These are phyloP conservation scores for Datnioides undecimradiatus DNA, from an alignment of 2,113 vertebrate species.

Conservation along the genomic window DNA sequence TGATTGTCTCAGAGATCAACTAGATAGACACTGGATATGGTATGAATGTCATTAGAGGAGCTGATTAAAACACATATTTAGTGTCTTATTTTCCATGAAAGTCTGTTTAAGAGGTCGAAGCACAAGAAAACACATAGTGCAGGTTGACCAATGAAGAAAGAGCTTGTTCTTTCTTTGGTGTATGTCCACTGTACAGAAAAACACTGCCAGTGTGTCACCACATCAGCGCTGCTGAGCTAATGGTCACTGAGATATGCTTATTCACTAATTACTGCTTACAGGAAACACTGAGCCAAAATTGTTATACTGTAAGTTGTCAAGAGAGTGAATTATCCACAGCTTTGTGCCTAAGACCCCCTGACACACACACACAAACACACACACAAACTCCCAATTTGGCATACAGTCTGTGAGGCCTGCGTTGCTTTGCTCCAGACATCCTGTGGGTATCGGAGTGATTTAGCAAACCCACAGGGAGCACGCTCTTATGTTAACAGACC, in stretches of 20 bases:
- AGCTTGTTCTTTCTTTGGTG: slow-evolving; percentile 5
- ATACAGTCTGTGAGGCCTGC: slow-evolving; percentile 47
- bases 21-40: too few species aligned
- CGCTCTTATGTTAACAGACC: slow-evolving; percentile 74
- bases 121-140: not conserved
- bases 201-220: slow-evolving; percentile 5
- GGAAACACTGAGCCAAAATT: slow-evolving; percentile 37
- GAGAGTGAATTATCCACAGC: slow-evolving; percentile 7
- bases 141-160: not conserved
- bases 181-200: not conserved
- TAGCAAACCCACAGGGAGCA: slow-evolving; percentile 60
- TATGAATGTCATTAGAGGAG: not conserved
- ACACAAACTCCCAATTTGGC: slow-evolving; percentile 28
- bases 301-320: slow-evolving; percentile 18
- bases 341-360: not conserved
- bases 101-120: not conserved
- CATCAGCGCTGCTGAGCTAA: slow-evolving; percentile 23
- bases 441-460: slow-evolving; percentile 74
- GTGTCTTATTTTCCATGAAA: not conserved
- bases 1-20: too few species aligned
- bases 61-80: not conserved
- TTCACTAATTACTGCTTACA: slow-evolving; percentile 51
- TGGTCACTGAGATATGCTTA: slow-evolving; percentile 39
- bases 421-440: slow-evolving; percentile 72
- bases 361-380: slow-evolving; percentile 1